phyloP scores from a whole-genome alignment of 2,113 vertebrate species.

The Taxidea taxus region DNA sequence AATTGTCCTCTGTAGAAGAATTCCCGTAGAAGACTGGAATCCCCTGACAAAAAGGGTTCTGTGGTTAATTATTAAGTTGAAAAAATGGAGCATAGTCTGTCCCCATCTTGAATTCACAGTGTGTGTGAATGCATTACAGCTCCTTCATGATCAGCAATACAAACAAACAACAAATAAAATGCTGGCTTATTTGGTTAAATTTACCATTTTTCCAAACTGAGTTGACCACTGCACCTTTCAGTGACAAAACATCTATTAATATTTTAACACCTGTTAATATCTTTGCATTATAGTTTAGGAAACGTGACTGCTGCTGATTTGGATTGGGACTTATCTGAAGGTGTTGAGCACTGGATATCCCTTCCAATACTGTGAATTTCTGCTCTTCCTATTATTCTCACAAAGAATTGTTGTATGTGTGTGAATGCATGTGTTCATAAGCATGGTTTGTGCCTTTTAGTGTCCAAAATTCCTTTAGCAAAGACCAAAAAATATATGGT shows the following conservation, averaged over 20 bases:
- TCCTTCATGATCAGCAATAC: background rate
- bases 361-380: background rate
- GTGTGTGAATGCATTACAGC: background rate
- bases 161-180: background rate
- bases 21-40: background rate
- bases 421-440: background rate
- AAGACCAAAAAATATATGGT: background rate
- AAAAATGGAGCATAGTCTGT: background rate
- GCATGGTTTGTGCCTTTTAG: background rate
- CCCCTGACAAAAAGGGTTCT: background rate
- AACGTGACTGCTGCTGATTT: background rate
- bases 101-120: background rate
- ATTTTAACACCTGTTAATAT: background rate
- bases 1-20: background rate
- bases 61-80: background rate
- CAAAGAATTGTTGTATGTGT: background rate
- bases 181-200: background rate
- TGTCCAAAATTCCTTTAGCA: constrained; percentile 5
- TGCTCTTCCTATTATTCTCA: background rate
- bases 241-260: background rate
- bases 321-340: background rate
- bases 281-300: background rate
- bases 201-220: constrained; percentile 1
- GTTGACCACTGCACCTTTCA: background rate
- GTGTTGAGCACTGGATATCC: background rate